These are phyloP conservation scores for Mormyrops attenuatus DNA, from an alignment of 2,797 vertebrate genomes.

Conservation along the genomic window DNA sequence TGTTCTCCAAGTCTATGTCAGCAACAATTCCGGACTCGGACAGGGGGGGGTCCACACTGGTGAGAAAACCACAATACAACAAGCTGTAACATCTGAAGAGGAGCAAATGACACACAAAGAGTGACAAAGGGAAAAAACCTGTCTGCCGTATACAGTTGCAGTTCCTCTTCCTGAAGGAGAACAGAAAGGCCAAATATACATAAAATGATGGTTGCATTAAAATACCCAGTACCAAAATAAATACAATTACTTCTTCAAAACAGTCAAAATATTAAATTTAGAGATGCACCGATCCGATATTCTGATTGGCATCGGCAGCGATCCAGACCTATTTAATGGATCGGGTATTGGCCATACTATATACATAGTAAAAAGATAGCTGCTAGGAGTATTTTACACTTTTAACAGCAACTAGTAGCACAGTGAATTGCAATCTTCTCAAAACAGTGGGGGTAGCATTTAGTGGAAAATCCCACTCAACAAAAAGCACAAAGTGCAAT, in stretches of 20 bases:
- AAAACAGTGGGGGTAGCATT: neutral
- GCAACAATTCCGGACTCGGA: slow-evolving; percentile 82
- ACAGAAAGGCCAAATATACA: neutral
- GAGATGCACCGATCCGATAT: neutral
- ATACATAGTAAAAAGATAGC: neutral
- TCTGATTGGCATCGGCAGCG: neutral
- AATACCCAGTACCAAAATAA: neutral
- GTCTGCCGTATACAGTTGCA: neutral
- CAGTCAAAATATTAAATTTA: neutral
- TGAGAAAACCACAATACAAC: neutral
- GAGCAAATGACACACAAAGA: neutral
- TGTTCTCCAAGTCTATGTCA: slow-evolving; percentile 75
- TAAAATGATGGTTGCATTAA: neutral
- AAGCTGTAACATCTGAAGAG: neutral
- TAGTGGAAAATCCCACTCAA: neutral
- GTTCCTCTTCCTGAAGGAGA: neutral
- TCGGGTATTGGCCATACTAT: neutral
- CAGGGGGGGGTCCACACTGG: slow-evolving; percentile 67
- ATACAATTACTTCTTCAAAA: neutral
- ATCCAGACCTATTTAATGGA: neutral
- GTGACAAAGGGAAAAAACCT: neutral
- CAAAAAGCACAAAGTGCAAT: neutral
- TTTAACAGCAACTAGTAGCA: neutral
- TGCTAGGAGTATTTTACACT: neutral
- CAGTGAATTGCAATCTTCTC: neutral